phyloP scores from a whole-genome alignment of 2,888 invertebrate genomes.

The Salticus scenicus region DNA sequence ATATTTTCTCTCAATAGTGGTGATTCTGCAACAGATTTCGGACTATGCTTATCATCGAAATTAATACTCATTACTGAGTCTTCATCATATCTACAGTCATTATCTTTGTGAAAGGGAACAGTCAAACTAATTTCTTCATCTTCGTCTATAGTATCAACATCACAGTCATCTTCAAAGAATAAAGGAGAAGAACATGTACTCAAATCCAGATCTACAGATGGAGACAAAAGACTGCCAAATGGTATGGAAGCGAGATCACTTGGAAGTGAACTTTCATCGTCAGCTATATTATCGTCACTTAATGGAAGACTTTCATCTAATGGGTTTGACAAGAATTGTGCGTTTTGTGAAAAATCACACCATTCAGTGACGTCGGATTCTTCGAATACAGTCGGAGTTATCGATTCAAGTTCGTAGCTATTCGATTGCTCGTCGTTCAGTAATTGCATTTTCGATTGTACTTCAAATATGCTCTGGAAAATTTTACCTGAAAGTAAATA shows the following conservation, averaged over 20 bases:
- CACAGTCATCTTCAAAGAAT: constrained; percentile 19
- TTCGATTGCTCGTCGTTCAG: constrained; percentile 2
- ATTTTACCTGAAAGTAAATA: too few species aligned
- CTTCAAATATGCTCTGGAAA: too few species aligned
- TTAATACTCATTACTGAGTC: not conserved
- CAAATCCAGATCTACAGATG: constrained; percentile 35
- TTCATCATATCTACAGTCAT: not conserved
- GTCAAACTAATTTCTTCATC: constrained; percentile 21
- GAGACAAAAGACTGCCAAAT: constrained; percentile 38
- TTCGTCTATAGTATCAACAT: not conserved
- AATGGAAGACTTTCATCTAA: constrained; percentile 4
- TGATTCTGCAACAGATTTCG: not conserved
- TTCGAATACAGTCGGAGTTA: constrained; percentile 29
- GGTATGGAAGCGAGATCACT: constrained; percentile 62
- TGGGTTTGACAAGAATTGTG: constrained; percentile 23
- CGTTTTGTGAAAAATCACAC: constrained; percentile 36
- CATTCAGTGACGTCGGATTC: constrained; percentile 35
- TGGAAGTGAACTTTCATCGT: constrained; percentile 25
- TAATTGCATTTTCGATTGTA: constrained; percentile 17
- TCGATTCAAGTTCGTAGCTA: constrained; percentile 3
- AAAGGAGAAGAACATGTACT: constrained; percentile 30
- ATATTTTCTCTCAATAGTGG: not conserved
- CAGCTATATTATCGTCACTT: not conserved
- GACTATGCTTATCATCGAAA: not conserved
- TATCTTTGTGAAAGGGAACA: not conserved